Percentiles rank a stretch among this genome's conserved stretches.
These are phyloP conservation scores for Protobothrops mucrosquamatus DNA, from an alignment of 2,113 vertebrate genomes.

Conservation along the genomic window DNA sequence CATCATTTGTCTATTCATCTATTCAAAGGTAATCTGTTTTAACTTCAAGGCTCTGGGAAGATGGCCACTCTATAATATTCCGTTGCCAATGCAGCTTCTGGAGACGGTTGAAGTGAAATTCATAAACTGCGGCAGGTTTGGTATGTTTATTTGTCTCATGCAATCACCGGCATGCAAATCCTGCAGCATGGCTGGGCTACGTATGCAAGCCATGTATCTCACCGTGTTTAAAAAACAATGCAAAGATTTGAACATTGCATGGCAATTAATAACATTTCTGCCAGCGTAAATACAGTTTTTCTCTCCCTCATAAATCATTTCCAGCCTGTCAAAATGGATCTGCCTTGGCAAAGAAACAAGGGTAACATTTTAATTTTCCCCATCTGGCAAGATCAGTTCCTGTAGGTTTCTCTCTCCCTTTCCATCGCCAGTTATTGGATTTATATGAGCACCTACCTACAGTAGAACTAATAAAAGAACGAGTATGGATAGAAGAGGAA, in stretches of 20 bases:
- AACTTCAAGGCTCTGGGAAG: constrained; percentile 49
- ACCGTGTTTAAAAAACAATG: constrained; percentile 70
- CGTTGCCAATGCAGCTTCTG: constrained; percentile 53
- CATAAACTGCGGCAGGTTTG: constrained; percentile 59
- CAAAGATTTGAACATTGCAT: constrained; percentile 66
- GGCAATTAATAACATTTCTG: constrained; percentile 72
- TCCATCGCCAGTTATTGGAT: constrained; percentile 66
- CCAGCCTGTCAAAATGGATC: constrained; percentile 78
- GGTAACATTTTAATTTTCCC: constrained; percentile 78
- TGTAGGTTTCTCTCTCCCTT: constrained; percentile 66
- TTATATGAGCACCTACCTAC: constrained; percentile 66
- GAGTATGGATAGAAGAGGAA: constrained; percentile 48
- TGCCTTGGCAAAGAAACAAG: constrained; percentile 77
- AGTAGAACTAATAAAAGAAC: constrained; percentile 63
- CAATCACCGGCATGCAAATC: constrained; percentile 65
- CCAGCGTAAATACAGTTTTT: constrained; percentile 63
- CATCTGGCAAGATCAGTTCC: constrained; percentile 78
- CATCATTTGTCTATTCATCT: constrained; percentile 67
- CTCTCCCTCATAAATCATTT: constrained; percentile 72
- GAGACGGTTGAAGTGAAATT: constrained; percentile 62
- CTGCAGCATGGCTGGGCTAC: constrained; percentile 51
- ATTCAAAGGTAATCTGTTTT: constrained; percentile 60
- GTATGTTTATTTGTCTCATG: constrained; percentile 64
- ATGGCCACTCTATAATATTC: constrained; percentile 55
- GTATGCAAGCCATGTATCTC: constrained; percentile 63